Evolutionary conservation across 2,797 vertebrate genomes (phyloP), one percentile per base, ranked within the genome.

Genomic region (Capromys pilorides): DNA sequence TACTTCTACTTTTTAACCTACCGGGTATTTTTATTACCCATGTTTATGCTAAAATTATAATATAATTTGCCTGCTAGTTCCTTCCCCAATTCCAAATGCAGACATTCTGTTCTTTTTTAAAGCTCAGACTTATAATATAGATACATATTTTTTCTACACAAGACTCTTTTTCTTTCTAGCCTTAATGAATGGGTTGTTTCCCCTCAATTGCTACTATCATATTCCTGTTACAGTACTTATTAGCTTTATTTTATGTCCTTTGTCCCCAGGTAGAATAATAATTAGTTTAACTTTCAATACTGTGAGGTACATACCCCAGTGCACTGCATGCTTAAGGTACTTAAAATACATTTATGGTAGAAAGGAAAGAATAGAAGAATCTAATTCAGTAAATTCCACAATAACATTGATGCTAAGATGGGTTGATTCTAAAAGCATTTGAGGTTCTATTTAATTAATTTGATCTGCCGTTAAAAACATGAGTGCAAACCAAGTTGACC

Each of bases 361-460:
- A 66, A 77, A 93, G 86, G 66, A 91, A 93, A 84, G 3, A 93
- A 86, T 28, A 82, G 89, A 19, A 67, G 12, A 71, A 71, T 66
- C 22, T 69, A 93, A 92, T 90, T 59, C 33, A 79, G 54, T 62
- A 80, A 91, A 88, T 2, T 90, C 80, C 26, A 49, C 28, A 91
- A 61, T 71, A 88, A 67, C 87, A 66, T 62, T 90, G 51, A 86
- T 26, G 21, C 0, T 71, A 31, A 88, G 26, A 95, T 0, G 45
- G n/a, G 24, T 21, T 91, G 51, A 86, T 71, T 10, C 14, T 90
- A 88, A 94, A 85, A 80, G 82, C 22, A 88, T 41, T 24, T 18
- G n/a, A 93, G 61, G 77, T 90, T 71, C 36, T 64, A 78, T 90
- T 86, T 94, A 82, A 85, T 88, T 89, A 78, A 87, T 87, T 90